A percentile compares a stretch with the other conserved stretches of the same genome.
phyloP scores from a whole-genome alignment of 2,797 vertebrate genomes.

The Alfaro cultratus region DNA sequence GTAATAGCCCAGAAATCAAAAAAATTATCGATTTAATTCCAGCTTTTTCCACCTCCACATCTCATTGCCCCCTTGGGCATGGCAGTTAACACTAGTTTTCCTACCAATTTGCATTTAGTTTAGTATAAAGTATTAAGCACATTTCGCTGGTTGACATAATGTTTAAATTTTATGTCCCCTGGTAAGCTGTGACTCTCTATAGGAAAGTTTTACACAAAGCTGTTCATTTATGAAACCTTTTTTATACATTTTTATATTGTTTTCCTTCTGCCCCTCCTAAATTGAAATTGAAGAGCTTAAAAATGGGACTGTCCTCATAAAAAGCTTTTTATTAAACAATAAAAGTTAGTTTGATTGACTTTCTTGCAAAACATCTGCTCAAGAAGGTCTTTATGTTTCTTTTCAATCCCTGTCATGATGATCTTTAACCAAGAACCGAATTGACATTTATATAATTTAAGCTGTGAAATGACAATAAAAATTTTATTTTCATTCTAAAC shows the following conservation, averaged over 20 bases:
- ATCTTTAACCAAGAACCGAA: background rate
- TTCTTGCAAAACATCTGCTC: background rate
- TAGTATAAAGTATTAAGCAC: background rate
- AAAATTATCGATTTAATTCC: background rate
- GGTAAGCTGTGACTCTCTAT: background rate
- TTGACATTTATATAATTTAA: background rate
- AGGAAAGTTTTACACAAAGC: background rate
- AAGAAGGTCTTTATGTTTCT: background rate
- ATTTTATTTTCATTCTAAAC: background rate
- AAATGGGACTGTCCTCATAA: background rate
- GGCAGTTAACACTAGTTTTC: background rate
- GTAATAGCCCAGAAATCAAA: background rate
- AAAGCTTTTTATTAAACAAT: background rate
- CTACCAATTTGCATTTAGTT: background rate
- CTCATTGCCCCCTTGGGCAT: background rate
- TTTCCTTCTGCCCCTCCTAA: background rate
- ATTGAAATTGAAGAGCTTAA: background rate
- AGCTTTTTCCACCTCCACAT: background rate
- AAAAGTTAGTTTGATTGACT: background rate
- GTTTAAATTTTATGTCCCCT: background rate
- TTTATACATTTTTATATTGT: background rate
- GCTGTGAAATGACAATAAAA: background rate
- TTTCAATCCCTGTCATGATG: background rate
- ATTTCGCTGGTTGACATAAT: background rate
- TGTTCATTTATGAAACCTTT: background rate